Conservation (phyloP, 2,888 invertebrate species). For the Drosophila pseudotakahashii region DNA sequence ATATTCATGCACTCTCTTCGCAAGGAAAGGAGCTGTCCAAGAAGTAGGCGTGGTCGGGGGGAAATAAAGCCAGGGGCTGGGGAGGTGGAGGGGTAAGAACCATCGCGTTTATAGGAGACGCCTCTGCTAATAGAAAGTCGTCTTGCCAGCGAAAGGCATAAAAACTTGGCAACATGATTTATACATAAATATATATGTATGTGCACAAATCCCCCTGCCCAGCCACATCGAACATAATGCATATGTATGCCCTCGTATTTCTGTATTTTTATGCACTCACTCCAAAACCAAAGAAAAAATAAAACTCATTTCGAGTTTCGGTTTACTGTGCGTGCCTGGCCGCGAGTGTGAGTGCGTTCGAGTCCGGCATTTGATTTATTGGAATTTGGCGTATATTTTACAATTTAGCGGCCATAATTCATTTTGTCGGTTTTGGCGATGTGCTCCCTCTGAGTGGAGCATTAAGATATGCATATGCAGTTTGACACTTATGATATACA, state of each 20-base stretch:
- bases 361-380: slow-evolving; percentile 70
- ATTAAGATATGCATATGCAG: slow-evolving; percentile 57
- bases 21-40: slow-evolving; percentile 22
- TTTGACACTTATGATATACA: slow-evolving; percentile 46
- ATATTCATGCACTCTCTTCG: slow-evolving; percentile 71
- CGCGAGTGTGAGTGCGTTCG: slow-evolving; percentile 15
- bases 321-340: slow-evolving; percentile 21
- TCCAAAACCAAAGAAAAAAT: slow-evolving; percentile 7
- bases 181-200: slow-evolving; percentile 57
- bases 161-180: slow-evolving; percentile 80
- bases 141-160: slow-evolving; percentile 67
- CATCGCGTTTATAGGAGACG: slow-evolving; percentile 51
- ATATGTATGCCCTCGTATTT: slow-evolving; percentile 56
- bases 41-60: slow-evolving; percentile 28
- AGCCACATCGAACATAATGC: slow-evolving; percentile 52
- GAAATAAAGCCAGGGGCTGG: not conserved
- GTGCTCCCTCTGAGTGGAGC: slow-evolving; percentile 55
- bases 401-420: slow-evolving; percentile 80
- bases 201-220: slow-evolving; percentile 8
- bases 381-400: slow-evolving; percentile 78
- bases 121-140: slow-evolving; percentile 73
- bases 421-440: slow-evolving; percentile 74
- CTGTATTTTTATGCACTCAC: slow-evolving; percentile 58
- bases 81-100: not conserved
- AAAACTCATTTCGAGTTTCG: slow-evolving; percentile 68